Evolutionary conservation across 2,113 vertebrate species (phyloP).

Genomic region (Urocitellus parryii): DNA sequence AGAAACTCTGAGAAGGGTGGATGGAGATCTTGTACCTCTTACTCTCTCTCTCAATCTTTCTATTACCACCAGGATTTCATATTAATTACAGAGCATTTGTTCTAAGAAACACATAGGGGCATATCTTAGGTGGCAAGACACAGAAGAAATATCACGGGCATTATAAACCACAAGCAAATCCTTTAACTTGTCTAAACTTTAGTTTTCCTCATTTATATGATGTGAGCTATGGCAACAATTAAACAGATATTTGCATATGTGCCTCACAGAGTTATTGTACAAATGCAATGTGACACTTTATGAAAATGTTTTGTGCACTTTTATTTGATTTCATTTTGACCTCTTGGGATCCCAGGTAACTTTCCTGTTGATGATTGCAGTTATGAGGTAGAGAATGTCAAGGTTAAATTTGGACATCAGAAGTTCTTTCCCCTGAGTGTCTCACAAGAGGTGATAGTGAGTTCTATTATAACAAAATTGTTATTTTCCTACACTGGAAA

Average conservation of each 20-base stretch:
- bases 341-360: background rate
- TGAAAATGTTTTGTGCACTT: background rate
- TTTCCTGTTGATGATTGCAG: background rate
- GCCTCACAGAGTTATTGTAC: background rate
- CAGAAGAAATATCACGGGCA: background rate
- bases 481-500: background rate
- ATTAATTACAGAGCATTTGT: background rate
- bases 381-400: constrained; percentile 19
- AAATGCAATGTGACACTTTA: background rate
- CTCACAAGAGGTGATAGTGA: constrained; percentile 7
- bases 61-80: background rate
- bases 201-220: background rate
- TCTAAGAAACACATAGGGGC: background rate
- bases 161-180: background rate
- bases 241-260: background rate
- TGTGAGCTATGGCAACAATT: constrained; percentile 18
- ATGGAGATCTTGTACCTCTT: background rate
- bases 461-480: background rate
- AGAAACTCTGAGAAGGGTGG: background rate
- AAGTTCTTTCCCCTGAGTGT: constrained; percentile 5
- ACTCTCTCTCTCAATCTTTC: background rate
- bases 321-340: background rate
- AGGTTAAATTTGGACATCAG: background rate
- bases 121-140: background rate
- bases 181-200: background rate